Percentiles rank a stretch among this genome's conserved stretches.
phyloP scores from a whole-genome alignment of 2,888 invertebrate genomes.

The Pristionchus mayeri region DNA sequence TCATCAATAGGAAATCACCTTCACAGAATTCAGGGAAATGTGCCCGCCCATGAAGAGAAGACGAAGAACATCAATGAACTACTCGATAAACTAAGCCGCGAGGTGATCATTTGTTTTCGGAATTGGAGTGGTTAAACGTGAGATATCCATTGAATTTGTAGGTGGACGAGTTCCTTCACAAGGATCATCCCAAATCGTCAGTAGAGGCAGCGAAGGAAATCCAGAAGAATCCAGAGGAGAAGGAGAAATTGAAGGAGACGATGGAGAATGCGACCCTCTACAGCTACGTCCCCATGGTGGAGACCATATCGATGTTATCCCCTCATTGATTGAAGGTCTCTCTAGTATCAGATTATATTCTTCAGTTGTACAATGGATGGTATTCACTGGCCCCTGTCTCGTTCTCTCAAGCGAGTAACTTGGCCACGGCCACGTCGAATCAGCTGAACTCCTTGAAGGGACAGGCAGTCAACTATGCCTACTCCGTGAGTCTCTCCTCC shows the following conservation, averaged over 20 bases:
- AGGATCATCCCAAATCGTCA: conserved; percentile 14
- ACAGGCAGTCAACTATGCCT: conserved; percentile 35
- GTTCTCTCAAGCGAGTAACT: conserved; percentile 26
- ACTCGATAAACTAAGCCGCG: neutral
- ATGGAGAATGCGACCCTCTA: conserved; percentile 42
- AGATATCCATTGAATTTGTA: neutral
- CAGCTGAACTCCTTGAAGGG: conserved; percentile 8
- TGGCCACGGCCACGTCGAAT: conserved; percentile 11
- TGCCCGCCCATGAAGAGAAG: conserved; percentile 12
- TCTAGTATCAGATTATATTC: neutral
- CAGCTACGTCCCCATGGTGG: conserved; percentile 16
- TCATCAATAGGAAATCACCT: neutral
- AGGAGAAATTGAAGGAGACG: conserved; percentile 34
- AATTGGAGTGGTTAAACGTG: neutral
- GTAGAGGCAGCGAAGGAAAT: conserved; percentile 43
- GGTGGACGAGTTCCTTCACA: conserved; percentile 21
- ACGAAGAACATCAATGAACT: conserved; percentile 35
- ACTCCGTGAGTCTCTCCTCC: too few relatives aligned
- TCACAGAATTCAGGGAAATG: neutral
- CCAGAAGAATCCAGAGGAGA: neutral
- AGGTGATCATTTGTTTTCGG: neutral
- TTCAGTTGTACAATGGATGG: conserved; percentile 45
- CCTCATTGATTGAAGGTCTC: too few relatives aligned
- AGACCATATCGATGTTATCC: too few relatives aligned
- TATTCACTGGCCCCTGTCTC: conserved; percentile 16